These are phyloP conservation scores for Cranoglanis bouderius DNA, from an alignment of 2,113 vertebrate genomes.

Conservation along the genomic window DNA sequence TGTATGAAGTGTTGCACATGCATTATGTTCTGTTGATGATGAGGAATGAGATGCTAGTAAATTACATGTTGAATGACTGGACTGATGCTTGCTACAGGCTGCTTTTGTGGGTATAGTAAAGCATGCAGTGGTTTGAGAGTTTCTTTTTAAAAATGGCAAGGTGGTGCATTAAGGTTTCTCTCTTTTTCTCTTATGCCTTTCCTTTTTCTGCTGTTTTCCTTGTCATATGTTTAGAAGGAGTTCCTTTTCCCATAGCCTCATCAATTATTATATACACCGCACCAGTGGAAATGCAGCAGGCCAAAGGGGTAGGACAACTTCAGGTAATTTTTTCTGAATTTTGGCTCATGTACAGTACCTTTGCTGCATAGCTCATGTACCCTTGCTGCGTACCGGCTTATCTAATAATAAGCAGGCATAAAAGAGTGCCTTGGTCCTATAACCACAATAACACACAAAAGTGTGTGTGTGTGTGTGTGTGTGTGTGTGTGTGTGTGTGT, in stretches of 20 bases:
- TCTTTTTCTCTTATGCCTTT: not conserved
- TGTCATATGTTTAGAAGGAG: conserved; percentile 13
- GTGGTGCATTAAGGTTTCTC: not conserved
- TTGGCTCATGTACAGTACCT: conserved; percentile 31
- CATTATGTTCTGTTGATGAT: not conserved
- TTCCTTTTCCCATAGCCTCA: not conserved
- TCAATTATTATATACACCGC: conserved; percentile 16
- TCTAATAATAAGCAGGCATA: conserved; percentile 44
- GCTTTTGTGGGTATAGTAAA: not conserved
- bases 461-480: too few species aligned
- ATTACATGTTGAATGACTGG: not conserved
- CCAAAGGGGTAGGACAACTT: conserved; percentile 30
- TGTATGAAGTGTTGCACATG: not conserved
- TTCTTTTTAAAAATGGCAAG: not conserved
- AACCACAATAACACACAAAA: too few species aligned
- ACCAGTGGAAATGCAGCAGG: not conserved
- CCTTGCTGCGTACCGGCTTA: conserved; percentile 8
- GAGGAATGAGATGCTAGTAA: not conserved
- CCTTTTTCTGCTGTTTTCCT: not conserved
- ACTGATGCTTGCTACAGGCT: not conserved
- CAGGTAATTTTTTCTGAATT: conserved; percentile 38
- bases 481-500: conserved; percentile 14
- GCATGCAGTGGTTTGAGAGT: not conserved
- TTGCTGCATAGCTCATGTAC: conserved; percentile 26
- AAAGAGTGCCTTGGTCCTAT: conserved; percentile 35